Percentiles rank a stretch among this genome's conserved stretches.
Conservation (phyloP, 2,113 vertebrate genomes). For the Candoia aspera region DNA sequence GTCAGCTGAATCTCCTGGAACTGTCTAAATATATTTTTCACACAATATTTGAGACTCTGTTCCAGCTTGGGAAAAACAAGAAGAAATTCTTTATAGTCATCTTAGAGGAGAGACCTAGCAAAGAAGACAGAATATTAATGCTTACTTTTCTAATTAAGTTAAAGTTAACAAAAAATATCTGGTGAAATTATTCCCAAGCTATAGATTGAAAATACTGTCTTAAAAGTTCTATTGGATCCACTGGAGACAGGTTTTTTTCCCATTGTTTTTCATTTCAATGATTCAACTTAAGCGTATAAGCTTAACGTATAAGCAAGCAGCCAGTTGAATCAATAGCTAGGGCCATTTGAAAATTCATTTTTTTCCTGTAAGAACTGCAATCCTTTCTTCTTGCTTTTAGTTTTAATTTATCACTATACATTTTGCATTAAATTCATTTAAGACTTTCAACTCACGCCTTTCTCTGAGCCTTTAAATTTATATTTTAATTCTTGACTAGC, state of each 20-base stretch:
- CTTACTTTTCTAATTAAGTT: not conserved
- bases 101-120: not conserved
- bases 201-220: not conserved
- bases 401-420: not conserved
- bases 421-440: not conserved
- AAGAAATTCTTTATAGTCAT: not conserved
- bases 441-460: not conserved
- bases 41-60: not conserved
- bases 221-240: not conserved
- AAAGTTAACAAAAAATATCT: not conserved
- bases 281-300: not conserved
- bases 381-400: not conserved
- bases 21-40: not conserved
- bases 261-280: not conserved
- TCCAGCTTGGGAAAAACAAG: not conserved
- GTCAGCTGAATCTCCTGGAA: not conserved
- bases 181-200: not conserved
- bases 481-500: not conserved
- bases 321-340: not conserved
- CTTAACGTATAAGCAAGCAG: not conserved
- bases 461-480: not conserved
- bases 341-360: not conserved
- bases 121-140: not conserved
- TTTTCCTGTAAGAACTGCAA: not conserved
- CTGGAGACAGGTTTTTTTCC: not conserved